A percentile compares a stretch with the other conserved stretches of the same genome.
Evolutionary conservation across 1,140 invertebrate genomes (phyloP).

Genomic region (Drosophila seguyi): DNA sequence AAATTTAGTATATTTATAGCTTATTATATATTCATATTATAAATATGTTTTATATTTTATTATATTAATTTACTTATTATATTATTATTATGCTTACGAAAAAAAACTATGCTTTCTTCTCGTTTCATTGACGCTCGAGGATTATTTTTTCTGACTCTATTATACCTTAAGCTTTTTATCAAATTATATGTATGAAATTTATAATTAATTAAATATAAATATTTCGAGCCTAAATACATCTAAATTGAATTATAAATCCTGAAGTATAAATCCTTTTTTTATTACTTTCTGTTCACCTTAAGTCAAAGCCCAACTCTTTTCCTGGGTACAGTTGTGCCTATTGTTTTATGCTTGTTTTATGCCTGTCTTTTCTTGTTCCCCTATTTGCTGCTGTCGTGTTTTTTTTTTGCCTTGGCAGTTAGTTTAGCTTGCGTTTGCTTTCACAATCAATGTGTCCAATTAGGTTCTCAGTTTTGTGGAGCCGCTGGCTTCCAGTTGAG

Average conservation of each 20-base stretch:
- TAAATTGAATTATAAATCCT: no score
- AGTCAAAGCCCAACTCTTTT: background rate
- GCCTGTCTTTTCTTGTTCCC: background rate
- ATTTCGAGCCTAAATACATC: no score
- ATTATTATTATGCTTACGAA: no score
- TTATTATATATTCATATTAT: background rate
- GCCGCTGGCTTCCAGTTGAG: constrained; percentile 55
- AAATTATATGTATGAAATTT: background rate
- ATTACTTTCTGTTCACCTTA: background rate
- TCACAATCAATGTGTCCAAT: constrained; percentile 53
- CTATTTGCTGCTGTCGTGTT: constrained; percentile 5
- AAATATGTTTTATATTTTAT: no score
- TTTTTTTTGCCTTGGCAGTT: constrained; percentile 13
- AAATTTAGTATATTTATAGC: background rate
- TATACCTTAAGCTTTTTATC: background rate
- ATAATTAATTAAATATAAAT: no score
- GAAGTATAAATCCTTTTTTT: background rate
- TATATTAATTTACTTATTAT: no score
- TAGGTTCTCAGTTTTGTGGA: constrained; percentile 46
- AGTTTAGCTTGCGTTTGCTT: constrained; percentile 10
- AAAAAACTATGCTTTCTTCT: no score
- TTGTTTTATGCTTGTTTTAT: background rate
- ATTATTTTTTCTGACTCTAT: background rate
- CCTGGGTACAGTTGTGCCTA: constrained; percentile 1
- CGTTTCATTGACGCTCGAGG: no score